These are phyloP conservation scores for Sesamia nonagrioides DNA, from an alignment of 1,140 invertebrate genomes.

Conservation along the genomic window DNA sequence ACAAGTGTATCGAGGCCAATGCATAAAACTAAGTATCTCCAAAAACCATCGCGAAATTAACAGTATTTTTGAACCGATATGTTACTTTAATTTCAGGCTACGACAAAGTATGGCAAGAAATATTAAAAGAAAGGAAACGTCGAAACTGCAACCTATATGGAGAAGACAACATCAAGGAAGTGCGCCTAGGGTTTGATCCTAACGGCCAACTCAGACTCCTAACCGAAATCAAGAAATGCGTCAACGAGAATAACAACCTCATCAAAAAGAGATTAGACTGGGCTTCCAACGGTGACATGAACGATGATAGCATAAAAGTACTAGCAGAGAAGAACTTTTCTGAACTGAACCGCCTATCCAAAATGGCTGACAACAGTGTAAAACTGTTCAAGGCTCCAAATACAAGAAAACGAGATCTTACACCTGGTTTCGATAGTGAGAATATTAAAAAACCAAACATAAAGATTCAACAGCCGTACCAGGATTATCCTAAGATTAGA, in stretches of 20 bases:
- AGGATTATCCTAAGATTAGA: conserved; percentile 73
- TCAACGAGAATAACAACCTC: conserved; percentile 83
- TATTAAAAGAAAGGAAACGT: conserved; percentile 79
- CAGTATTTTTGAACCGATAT: not conserved
- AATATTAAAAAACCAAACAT: conserved; percentile 69
- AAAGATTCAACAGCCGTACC: conserved; percentile 55
- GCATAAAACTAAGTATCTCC: no score
- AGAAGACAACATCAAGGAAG: conserved; percentile 55
- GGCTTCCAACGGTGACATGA: conserved; percentile 50
- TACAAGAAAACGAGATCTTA: conserved; percentile 71
- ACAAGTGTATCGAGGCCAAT: no score
- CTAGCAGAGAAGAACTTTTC: conserved; percentile 84
- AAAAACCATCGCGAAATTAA: no score
- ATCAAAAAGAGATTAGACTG: conserved; percentile 81
- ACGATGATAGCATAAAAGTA: conserved; percentile 75
- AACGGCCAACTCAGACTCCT: conserved; percentile 76
- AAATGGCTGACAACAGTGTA: conserved; percentile 83
- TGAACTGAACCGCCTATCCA: conserved; percentile 81
- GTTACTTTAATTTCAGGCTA: conserved; percentile 71
- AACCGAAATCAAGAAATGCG: conserved; percentile 84
- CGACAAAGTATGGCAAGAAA: conserved; percentile 77
- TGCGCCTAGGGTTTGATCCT: conserved; percentile 59
- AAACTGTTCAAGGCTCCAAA: conserved; percentile 81
- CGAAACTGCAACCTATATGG: conserved; percentile 57
- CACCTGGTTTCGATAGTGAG: conserved; percentile 79